Percentiles rank a stretch among this genome's conserved stretches.
These are phyloP conservation scores for Zootoca vivipara DNA, from an alignment of 2,113 vertebrate species.

Conservation along the genomic window DNA sequence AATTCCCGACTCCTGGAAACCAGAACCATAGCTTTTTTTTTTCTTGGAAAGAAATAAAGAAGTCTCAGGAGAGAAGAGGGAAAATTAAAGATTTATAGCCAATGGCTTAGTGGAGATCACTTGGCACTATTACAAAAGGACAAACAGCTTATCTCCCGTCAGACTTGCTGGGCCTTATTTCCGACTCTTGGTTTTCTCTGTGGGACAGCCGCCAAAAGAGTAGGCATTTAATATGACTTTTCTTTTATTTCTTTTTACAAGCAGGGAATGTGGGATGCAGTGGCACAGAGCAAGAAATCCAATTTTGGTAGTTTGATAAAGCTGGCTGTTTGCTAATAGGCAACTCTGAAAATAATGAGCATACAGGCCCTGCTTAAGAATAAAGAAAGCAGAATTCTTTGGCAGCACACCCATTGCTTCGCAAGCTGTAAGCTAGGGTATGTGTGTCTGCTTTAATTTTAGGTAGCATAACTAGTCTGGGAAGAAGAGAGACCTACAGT, in stretches of 20 bases:
- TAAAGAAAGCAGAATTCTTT: background rate
- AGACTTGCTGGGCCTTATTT: background rate
- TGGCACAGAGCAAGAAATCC: background rate
- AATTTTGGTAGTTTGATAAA: background rate
- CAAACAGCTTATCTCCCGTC: background rate
- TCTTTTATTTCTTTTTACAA: background rate
- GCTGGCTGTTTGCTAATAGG: background rate
- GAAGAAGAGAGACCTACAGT: background rate
- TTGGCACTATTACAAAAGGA: background rate
- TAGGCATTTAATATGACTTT: background rate
- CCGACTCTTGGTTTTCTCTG: background rate
- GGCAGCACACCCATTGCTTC: background rate
- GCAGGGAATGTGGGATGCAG: background rate
- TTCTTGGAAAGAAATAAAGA: constrained; percentile 2
- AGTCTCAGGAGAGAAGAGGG: background rate
- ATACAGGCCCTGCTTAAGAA: background rate
- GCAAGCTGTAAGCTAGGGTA: background rate
- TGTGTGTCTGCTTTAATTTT: background rate
- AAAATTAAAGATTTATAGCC: background rate
- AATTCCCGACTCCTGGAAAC: background rate
- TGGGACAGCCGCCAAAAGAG: background rate
- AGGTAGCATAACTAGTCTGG: background rate
- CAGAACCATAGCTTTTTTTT: background rate
- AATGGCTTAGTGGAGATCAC: background rate
- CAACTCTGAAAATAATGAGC: background rate